phyloP scores from a whole-genome alignment of 2,888 invertebrate genomes.

The Synanthedon myopaeformis region DNA sequence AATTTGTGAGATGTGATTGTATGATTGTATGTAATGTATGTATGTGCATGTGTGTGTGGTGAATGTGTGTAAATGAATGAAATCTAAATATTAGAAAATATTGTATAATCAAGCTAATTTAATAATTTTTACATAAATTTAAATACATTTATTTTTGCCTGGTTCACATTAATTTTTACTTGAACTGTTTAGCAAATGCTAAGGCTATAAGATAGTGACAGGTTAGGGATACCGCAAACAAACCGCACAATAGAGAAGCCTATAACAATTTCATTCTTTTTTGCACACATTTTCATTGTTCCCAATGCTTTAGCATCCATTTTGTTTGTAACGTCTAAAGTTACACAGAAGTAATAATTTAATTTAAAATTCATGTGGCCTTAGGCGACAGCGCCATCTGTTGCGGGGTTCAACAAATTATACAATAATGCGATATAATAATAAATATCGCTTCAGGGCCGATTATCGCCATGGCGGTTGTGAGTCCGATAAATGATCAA shows the following conservation, averaged over 20 bases:
- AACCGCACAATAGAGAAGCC: neutral
- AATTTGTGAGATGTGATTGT: too few relatives aligned
- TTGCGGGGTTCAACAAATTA: slow-evolving; percentile 24
- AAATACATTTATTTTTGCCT: too few relatives aligned
- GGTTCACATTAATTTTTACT: too few relatives aligned
- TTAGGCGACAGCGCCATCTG: slow-evolving; percentile 48
- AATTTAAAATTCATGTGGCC: slow-evolving; percentile 42
- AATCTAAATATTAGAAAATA: too few relatives aligned
- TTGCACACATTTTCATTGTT: neutral
- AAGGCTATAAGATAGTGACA: too few relatives aligned
- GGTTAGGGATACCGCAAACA: neutral
- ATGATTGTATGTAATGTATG: too few relatives aligned
- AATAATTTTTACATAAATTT: too few relatives aligned
- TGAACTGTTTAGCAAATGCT: too few relatives aligned
- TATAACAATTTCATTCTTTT: neutral
- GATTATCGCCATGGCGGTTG: slow-evolving; percentile 29
- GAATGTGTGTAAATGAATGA: too few relatives aligned
- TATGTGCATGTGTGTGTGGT: too few relatives aligned
- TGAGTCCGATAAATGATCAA: slow-evolving; percentile 23
- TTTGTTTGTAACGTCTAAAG: neutral
- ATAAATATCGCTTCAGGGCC: slow-evolving; percentile 25
- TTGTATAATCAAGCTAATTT: too few relatives aligned
- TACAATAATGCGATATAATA: slow-evolving; percentile 22
- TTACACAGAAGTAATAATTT: slow-evolving; percentile 27
- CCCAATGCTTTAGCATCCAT: neutral